These are phyloP conservation scores for Rhabditoides inermis DNA, from an alignment of 2,888 invertebrate species.

Conservation along the genomic window DNA sequence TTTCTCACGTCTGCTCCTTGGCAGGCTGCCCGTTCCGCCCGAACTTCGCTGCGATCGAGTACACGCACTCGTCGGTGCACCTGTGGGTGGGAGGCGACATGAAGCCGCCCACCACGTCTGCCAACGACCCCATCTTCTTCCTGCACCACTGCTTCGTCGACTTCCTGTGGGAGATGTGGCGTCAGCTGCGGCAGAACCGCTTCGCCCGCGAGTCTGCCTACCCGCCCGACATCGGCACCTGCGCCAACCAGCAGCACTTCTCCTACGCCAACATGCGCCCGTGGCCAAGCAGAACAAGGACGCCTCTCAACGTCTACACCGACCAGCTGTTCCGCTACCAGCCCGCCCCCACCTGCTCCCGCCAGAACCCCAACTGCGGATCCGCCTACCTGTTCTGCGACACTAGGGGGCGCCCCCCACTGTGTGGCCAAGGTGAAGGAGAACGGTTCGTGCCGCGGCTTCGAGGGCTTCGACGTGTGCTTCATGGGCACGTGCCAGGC, in stretches of 20 bases:
- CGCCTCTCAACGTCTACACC: slow-evolving; percentile 50
- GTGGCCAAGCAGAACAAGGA: no score
- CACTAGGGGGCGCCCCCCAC: slow-evolving; percentile 36
- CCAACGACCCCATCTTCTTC: slow-evolving; percentile 45
- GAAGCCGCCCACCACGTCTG: slow-evolving; percentile 42
- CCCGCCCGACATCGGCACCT: slow-evolving; percentile 43
- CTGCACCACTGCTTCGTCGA: slow-evolving; percentile 49
- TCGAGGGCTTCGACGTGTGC: slow-evolving; percentile 45
- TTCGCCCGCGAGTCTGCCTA: slow-evolving; percentile 41
- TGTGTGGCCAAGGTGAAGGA: slow-evolving; percentile 45
- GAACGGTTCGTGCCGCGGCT: slow-evolving; percentile 41
- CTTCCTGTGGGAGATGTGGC: slow-evolving; percentile 47
- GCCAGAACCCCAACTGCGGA: slow-evolving; percentile 35
- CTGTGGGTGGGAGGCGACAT: slow-evolving; percentile 50
- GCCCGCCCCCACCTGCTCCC: slow-evolving; percentile 42
- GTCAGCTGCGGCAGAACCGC: slow-evolving; percentile 41
- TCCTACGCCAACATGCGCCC: slow-evolving; percentile 47
- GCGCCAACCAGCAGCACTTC: slow-evolving; percentile 50
- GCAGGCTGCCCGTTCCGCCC: slow-evolving; percentile 46
- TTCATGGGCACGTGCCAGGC: slow-evolving; percentile 37
- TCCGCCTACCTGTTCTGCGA: slow-evolving; percentile 37
- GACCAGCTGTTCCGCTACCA: slow-evolving; percentile 46
- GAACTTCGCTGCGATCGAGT: slow-evolving; percentile 49
- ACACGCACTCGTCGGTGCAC: slow-evolving; percentile 47
- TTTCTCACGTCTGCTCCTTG: background rate